A percentile compares a stretch with the other conserved stretches of the same genome.
Evolutionary conservation across 2,888 invertebrate species (phyloP).

Genomic region (Epirrita christyi): DNA sequence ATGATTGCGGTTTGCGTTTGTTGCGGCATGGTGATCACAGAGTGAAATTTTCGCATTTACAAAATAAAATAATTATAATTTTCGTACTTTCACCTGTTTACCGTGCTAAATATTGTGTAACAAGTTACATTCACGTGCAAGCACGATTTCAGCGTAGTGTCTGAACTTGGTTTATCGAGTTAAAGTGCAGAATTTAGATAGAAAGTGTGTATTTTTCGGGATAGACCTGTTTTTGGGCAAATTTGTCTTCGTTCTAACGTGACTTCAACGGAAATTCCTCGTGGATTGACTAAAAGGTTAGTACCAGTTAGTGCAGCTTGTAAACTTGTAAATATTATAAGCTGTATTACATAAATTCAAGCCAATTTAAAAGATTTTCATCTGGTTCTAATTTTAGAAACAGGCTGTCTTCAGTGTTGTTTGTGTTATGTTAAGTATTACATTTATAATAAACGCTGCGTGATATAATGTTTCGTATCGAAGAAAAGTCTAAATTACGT

Average conservation of each 20-base stretch:
- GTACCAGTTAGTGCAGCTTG: conserved; percentile 24
- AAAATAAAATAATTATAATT: conserved; percentile 51
- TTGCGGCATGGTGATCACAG: conserved; percentile 47
- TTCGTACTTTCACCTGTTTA: conserved; percentile 68
- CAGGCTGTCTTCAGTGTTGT: conserved; percentile 31
- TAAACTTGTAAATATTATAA: not conserved
- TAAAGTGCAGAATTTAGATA: conserved; percentile 41
- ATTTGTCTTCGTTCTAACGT: conserved; percentile 57
- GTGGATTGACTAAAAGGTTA: conserved; percentile 60
- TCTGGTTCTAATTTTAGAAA: conserved; percentile 62
- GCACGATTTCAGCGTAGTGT: conserved; percentile 25
- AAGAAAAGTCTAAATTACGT: too few species aligned
- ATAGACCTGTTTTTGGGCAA: conserved; percentile 64
- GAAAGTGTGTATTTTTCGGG: conserved; percentile 60
- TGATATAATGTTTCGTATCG: too few species aligned
- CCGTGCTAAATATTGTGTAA: conserved; percentile 49
- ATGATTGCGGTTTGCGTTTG: conserved; percentile 56
- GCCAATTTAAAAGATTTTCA: conserved; percentile 5
- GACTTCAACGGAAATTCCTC: conserved; percentile 51
- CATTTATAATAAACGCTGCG: not conserved
- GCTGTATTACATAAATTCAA: not conserved
- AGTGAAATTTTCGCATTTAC: conserved; percentile 49
- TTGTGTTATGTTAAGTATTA: conserved; percentile 16
- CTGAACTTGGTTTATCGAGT: conserved; percentile 23
- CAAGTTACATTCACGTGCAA: conserved; percentile 38